Evolutionary conservation across 2,888 invertebrate species (phyloP).

Genomic region (Auanema sp.): DNA sequence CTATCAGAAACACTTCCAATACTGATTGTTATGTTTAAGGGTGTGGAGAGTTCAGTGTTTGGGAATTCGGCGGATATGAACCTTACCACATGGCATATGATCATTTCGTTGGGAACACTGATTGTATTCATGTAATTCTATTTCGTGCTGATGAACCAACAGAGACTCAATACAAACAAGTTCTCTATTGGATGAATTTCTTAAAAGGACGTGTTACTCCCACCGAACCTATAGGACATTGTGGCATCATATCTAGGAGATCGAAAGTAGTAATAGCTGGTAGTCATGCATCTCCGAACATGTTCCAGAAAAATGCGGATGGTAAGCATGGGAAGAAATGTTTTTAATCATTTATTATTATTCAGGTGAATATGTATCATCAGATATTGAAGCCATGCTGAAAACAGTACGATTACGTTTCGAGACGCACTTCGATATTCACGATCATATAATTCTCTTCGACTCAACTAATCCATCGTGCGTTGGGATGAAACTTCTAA

Average conservation of each 20-base stretch:
- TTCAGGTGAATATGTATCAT: constrained; percentile 71
- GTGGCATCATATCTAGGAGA: constrained; percentile 69
- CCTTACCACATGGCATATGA: constrained; percentile 74
- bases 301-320: constrained; percentile 35
- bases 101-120: constrained; percentile 74
- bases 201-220: constrained; percentile 74
- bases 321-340: constrained; percentile 57
- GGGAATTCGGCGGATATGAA: constrained; percentile 80
- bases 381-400: constrained; percentile 70
- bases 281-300: constrained; percentile 69
- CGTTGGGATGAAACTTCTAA: constrained; percentile 72
- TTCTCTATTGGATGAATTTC: constrained; percentile 78
- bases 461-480: constrained; percentile 73
- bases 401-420: constrained; percentile 66
- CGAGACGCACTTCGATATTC: constrained; percentile 71
- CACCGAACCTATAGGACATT: constrained; percentile 71
- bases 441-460: constrained; percentile 70
- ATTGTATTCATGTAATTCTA: constrained; percentile 73
- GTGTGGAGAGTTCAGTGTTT: constrained; percentile 73
- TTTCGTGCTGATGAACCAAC: constrained; percentile 75
- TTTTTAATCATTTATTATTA: not conserved
- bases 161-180: constrained; percentile 67
- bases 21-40: constrained; percentile 56
- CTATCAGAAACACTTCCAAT: too few species aligned
- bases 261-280: constrained; percentile 72